Evolutionary conservation across 2,888 invertebrate genomes (phyloP).

Genomic region (Chesias legatella): DNA sequence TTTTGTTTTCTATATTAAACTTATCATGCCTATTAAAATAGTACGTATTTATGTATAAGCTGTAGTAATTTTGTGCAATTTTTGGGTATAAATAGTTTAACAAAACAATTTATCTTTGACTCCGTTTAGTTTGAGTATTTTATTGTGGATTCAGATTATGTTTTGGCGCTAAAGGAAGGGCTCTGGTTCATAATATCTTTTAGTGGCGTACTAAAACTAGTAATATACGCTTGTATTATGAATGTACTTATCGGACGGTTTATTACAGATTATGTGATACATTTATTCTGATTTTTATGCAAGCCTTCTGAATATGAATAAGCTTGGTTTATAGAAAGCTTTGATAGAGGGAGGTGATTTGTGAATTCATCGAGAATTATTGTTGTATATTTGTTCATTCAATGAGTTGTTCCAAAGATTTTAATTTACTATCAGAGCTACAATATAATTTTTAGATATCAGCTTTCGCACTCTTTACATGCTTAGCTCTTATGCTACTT

Average conservation of each 20-base stretch:
- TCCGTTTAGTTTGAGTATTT: slow-evolving; percentile 23
- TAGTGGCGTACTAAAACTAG: slow-evolving; percentile 45
- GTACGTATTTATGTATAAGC: no score
- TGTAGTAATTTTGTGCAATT: no score
- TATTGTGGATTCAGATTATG: slow-evolving; percentile 50
- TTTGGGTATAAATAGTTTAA: no score
- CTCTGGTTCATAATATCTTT: slow-evolving; percentile 39
- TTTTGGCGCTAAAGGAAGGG: slow-evolving; percentile 37
- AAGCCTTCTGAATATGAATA: slow-evolving; percentile 46
- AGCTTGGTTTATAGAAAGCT: slow-evolving; percentile 23
- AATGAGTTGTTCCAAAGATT: no score
- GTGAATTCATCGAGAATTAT: not conserved
- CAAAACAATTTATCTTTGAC: no score
- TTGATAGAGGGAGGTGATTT: slow-evolving; percentile 5
- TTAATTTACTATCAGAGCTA: no score
- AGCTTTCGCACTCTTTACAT: no score
- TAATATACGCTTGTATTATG: slow-evolving; percentile 38
- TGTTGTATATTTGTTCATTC: not conserved
- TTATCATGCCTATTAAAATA: no score
- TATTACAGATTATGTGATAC: slow-evolving; percentile 46
- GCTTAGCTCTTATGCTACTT: no score
- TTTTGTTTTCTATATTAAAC: no score
- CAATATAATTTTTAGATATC: no score
- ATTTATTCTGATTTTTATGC: slow-evolving; percentile 42
- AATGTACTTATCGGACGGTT: slow-evolving; percentile 40